phyloP scores from a whole-genome alignment of 2,888 invertebrate species.

The Melikaiella ostensackeni region DNA sequence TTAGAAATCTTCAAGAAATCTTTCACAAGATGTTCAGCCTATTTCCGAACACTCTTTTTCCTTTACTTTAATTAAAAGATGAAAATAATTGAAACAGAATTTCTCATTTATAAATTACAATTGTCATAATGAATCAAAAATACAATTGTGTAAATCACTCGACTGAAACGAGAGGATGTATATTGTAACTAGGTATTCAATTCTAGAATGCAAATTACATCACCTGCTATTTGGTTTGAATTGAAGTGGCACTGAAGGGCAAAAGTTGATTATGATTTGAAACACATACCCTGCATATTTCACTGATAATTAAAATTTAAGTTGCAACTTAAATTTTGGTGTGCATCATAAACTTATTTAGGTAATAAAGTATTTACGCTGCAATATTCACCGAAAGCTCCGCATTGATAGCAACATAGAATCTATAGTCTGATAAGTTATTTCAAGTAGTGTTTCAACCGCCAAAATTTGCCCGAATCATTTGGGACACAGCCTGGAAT shows the following conservation, averaged over 20 bases:
- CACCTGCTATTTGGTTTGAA: no score
- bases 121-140: not conserved
- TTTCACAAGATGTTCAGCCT: not conserved
- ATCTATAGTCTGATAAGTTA: slow-evolving; percentile 17
- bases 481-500: slow-evolving; percentile 11
- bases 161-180: no score
- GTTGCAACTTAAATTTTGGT: not conserved
- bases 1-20: not conserved
- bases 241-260: no score
- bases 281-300: not conserved
- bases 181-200: no score
- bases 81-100: not conserved
- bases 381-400: slow-evolving; percentile 4
- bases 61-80: not conserved
- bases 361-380: slow-evolving; percentile 19
- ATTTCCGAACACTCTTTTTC: not conserved
- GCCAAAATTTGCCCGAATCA: slow-evolving; percentile 20
- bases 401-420: slow-evolving; percentile 9
- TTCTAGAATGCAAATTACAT: no score
- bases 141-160: no score
- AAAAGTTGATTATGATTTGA: not conserved
- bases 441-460: slow-evolving; percentile 10
- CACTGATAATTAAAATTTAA: not conserved
- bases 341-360: slow-evolving; percentile 15
- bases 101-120: not conserved